phyloP scores from a whole-genome alignment of 2,113 vertebrate genomes.

The Rhegmatorhina hoffmannsi region DNA sequence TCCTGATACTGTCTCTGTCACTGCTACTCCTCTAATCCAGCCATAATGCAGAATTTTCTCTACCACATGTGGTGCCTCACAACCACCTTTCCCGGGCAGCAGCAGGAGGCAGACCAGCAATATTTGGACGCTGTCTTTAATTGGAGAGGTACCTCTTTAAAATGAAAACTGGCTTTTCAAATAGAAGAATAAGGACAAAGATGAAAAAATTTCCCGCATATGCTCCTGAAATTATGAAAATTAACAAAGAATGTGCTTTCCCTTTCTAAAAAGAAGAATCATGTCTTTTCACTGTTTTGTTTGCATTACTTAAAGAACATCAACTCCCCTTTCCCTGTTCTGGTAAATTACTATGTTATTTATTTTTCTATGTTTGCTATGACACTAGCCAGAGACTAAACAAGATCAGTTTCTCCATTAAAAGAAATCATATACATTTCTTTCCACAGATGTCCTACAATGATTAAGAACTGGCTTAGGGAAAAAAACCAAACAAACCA shows the following conservation, averaged over 20 bases:
- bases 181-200: neutral
- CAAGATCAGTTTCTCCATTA: neutral
- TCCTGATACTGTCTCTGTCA: neutral
- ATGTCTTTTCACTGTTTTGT: neutral
- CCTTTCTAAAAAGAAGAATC: neutral
- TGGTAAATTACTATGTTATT: neutral
- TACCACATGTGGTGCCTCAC: conserved; percentile 31
- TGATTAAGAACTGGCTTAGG: neutral
- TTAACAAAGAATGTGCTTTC: neutral
- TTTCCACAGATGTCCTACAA: neutral
- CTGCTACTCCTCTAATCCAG: neutral
- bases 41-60: conserved; percentile 16
- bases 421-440: neutral
- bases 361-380: neutral
- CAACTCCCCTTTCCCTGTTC: neutral
- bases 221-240: neutral
- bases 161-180: neutral
- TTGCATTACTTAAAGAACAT: neutral
- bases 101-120: conserved; percentile 16
- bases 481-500: neutral
- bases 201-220: neutral
- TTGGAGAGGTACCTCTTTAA: conserved; percentile 7
- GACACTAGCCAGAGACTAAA: neutral
- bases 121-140: conserved; percentile 6
- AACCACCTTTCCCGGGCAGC: conserved; percentile 30